Evolutionary conservation across 2,888 invertebrate genomes (phyloP).

Genomic region (Parnassius orleans): DNA sequence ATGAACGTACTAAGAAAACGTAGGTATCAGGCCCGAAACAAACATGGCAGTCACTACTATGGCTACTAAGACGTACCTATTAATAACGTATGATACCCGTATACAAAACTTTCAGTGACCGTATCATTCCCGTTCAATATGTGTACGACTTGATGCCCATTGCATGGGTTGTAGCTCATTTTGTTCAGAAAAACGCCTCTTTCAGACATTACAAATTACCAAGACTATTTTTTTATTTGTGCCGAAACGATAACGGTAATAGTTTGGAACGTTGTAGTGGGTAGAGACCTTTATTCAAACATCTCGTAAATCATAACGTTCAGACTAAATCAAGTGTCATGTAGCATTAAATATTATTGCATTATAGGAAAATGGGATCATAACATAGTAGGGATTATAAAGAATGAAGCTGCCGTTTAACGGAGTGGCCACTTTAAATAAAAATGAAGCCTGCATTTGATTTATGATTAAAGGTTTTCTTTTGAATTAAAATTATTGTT

Average conservation of each 20-base stretch:
- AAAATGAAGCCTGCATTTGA: not conserved
- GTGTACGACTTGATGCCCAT: too few relatives aligned
- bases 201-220: not conserved
- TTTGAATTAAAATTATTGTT: too few relatives aligned
- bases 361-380: not conserved
- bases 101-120: too few relatives aligned
- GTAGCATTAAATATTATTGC: constrained; percentile 21
- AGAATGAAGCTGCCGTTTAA: too few relatives aligned
- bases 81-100: too few relatives aligned
- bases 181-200: not conserved
- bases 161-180: not conserved
- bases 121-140: not conserved
- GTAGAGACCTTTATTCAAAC: constrained; percentile 7
- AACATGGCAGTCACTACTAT: too few relatives aligned
- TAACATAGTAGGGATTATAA: not conserved
- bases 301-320: constrained; percentile 2
- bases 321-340: constrained; percentile 13
- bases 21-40: too few relatives aligned
- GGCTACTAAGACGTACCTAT: too few relatives aligned
- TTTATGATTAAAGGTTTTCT: not conserved
- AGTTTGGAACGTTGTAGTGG: too few relatives aligned
- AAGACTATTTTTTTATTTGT: not conserved
- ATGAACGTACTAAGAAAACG: too few relatives aligned
- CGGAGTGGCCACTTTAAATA: not conserved
- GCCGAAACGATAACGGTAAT: not conserved